Base-by-base conservation (phyloP, 2,797 vertebrate genomes). In the Coracias cyanogaster region DNA sequence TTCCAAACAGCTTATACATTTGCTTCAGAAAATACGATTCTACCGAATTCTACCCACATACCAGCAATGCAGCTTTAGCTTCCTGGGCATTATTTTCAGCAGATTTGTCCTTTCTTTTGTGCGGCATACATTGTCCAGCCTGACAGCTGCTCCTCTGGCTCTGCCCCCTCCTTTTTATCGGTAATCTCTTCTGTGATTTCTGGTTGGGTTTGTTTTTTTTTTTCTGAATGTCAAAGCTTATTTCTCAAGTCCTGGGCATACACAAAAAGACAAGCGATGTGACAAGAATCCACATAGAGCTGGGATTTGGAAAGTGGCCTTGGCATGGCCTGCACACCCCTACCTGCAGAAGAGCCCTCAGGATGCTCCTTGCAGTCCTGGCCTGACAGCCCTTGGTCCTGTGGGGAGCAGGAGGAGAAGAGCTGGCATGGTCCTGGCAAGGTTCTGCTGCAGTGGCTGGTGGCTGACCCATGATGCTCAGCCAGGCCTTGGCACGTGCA, bases 111-210 rank as follows among this genome's bases (percentile, higher is more conserved):
- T 72, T 78, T 72, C 77, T 24, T 55, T 92, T 67, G 66, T 83
- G 72, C 54, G 37, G 46, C 35, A 0, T 49, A 51, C 79, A 78
- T 78, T 78, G 82, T 55, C 43, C 62, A 18, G 29, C 48, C 82
- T 62, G 72, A 67, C 86, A 90, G 86, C 86, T 51, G 71, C 29
- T 90, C 52, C 70, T 33, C 82, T 82, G 70, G 17, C 84, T 41
- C 77, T 31, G 66, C 61, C 28, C 26, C 1, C 67, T n/a, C 37
- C 82, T 69, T 73, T 72, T 69, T 51, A 57, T 73, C 66, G 21
- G 60, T 58, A 67, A 90, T 78, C 87, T 90, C 60, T 77, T 16
- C 54, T 61, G 62, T 78, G 72, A 22, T 72, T 66, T 78, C 52
- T 72, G 60, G 52, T 43, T 43, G 41, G 41, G 35, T 37, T 71